Percentiles rank a stretch among this genome's conserved stretches.
Evolutionary conservation across 2,113 vertebrate genomes (phyloP).

Genomic region (Mugil cephalus): DNA sequence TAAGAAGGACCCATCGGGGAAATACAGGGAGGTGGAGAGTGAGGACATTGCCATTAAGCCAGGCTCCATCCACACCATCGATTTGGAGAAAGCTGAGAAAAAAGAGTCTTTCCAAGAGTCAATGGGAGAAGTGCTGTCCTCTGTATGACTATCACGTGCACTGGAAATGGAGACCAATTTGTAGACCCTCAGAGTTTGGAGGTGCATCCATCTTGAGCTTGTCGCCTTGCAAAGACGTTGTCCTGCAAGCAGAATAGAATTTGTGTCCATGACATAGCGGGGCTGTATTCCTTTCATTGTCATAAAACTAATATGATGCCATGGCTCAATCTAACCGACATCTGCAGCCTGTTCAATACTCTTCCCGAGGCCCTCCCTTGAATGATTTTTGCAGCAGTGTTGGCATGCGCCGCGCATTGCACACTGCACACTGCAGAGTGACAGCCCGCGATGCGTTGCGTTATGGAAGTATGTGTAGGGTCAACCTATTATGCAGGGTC

Average conservation of each 20-base stretch:
- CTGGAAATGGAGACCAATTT: constrained; percentile 89
- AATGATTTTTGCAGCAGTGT: constrained; percentile 18
- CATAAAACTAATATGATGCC: constrained; percentile 38
- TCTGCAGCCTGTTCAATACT: constrained; percentile 30
- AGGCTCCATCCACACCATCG: constrained; percentile 84
- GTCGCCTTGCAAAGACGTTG: constrained; percentile 21
- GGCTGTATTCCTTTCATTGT: constrained; percentile 31
- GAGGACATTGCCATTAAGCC: constrained; percentile 88
- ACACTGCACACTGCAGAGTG: constrained; percentile 7
- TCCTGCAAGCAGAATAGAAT: constrained; percentile 38
- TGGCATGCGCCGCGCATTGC: constrained; percentile 2
- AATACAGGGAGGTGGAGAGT: constrained; percentile 88
- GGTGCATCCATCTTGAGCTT: constrained; percentile 12
- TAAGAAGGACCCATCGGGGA: constrained; percentile 84
- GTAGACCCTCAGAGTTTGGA: constrained; percentile 55
- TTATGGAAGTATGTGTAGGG: constrained; percentile 46
- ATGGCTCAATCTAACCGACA: constrained; percentile 32
- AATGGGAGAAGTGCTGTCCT: constrained; percentile 89
- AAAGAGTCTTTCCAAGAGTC: constrained; percentile 85
- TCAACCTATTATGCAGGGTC: constrained; percentile 66
- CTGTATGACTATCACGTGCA: constrained; percentile 93
- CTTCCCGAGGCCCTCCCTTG: constrained; percentile 8
- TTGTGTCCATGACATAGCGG: constrained; percentile 23
- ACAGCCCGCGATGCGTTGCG: constrained; percentile 24
- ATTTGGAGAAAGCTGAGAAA: constrained; percentile 87